These are phyloP conservation scores for Protobothrops mucrosquamatus DNA, from an alignment of 2,113 vertebrate species.

Conservation along the genomic window DNA sequence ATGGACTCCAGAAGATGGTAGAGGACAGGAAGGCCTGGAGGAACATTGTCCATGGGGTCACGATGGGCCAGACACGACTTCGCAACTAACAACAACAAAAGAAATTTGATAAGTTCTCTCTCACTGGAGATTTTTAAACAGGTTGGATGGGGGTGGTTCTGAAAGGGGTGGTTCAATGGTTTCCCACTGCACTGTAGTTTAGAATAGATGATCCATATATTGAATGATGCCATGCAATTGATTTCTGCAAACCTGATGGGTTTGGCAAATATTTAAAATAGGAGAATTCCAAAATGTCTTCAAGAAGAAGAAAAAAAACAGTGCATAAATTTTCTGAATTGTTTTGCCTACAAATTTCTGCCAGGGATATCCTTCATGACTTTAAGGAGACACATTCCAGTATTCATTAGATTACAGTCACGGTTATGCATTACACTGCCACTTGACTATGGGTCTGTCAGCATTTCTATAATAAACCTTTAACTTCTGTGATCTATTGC, in stretches of 20 bases:
- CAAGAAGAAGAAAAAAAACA: neutral
- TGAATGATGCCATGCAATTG: neutral
- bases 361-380: fast-evolving
- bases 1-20: too few species aligned
- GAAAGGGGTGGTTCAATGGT: neutral
- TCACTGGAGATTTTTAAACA: neutral
- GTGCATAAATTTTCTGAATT: fast-evolving
- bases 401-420: neutral
- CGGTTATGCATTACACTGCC: neutral
- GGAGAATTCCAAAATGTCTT: neutral
- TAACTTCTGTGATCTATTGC: neutral
- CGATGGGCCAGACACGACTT: too few species aligned
- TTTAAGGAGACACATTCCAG: neutral
- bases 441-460: neutral
- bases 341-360: neutral
- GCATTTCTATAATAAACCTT: constrained; percentile 18
- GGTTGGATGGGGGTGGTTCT: neutral
- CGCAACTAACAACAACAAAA: too few species aligned
- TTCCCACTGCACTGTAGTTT: neutral
- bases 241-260: neutral
- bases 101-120: neutral
- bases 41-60: too few species aligned
- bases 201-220: neutral
- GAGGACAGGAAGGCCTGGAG: too few species aligned
- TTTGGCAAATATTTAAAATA: neutral